Base-by-base conservation (phyloP, 2,113 vertebrate species). In the Pygoscelis adeliae region DNA sequence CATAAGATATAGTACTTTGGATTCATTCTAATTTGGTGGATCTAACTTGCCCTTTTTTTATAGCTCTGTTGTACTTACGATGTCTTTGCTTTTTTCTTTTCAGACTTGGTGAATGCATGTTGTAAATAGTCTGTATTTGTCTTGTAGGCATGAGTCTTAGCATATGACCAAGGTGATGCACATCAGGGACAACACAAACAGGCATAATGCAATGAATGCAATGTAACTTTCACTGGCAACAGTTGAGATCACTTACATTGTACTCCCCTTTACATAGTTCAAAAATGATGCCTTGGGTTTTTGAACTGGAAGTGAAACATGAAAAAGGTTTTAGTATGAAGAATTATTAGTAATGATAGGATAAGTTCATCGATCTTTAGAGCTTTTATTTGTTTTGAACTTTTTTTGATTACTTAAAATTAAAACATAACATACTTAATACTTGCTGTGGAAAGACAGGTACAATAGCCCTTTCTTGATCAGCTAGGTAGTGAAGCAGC, bases 1-100 rank as follows among this genome's bases (percentile, higher is more conserved):
- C 0, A 0, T 30, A 36, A 40, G 5, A 11, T 77, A 32, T 17
- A 49, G 9, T 53, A 32, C 55, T 84, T 71, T 1, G 7, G 21
- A 49, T 83, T 69, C 3, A 17, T 61, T 52, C 30, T 52, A 4
- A 32, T 50, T 42, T 36, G 19, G 1, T 74, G 38, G 19, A 46
- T 79, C 30, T 22, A 38, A 10, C 16, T 74, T 90, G 16, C 44
- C 20, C 5, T 21, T 73, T 67, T 77, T 81, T 15, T n/a, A 46
- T 49, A 46, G 13, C 16, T 76, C 58, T 74, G 6, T 83, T 61
- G 13, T 49, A 29, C 17, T 74, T 63, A 23, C 0, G 8, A 1
- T 32, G 15, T 42, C 26, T 77, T 70, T 67, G 13, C 6, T 90
- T 67, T 83, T 65, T 32, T 58, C 15, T 56, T 40, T 63, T 59